Evolutionary conservation across 2,113 vertebrate genomes (phyloP).

Genomic region (Lampris megalopsis): DNA sequence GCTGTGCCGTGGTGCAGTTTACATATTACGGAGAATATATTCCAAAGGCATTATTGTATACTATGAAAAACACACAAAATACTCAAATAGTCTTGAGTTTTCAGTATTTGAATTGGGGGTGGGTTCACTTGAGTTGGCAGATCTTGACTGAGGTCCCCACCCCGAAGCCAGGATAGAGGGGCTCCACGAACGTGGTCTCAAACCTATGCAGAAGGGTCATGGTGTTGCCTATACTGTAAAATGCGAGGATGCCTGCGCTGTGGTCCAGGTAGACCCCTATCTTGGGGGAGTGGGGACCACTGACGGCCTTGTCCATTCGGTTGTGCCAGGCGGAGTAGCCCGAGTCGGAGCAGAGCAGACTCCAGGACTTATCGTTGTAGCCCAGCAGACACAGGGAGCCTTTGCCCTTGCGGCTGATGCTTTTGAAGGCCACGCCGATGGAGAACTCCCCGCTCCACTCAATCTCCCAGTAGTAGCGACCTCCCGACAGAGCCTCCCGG

Average conservation of each 20-base stretch:
- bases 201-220: slow-evolving; percentile 87
- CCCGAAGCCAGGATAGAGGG: slow-evolving; percentile 90
- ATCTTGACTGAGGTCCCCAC: slow-evolving; percentile 88
- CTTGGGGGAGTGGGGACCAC: slow-evolving; percentile 78
- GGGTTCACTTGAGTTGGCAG: slow-evolving; percentile 81
- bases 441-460: slow-evolving; percentile 86
- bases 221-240: slow-evolving; percentile 87
- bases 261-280: slow-evolving; percentile 92
- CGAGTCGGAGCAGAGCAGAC: slow-evolving; percentile 88
- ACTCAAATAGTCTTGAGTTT: background rate
- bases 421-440: slow-evolving; percentile 87
- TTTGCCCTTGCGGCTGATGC: slow-evolving; percentile 83
- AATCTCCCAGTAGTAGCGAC: slow-evolving; percentile 96
- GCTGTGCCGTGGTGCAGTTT: slow-evolving; percentile 41
- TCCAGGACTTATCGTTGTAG: slow-evolving; percentile 92
- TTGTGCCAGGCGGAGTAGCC: slow-evolving; percentile 93
- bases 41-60: slow-evolving; percentile 26
- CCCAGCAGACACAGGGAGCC: slow-evolving; percentile 89
- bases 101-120: background rate
- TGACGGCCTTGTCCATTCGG: slow-evolving; percentile 80
- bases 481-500: slow-evolving; percentile 78
- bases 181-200: slow-evolving; percentile 84
- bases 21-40: slow-evolving; percentile 37
- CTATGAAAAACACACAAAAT: slow-evolving; percentile 3
- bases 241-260: slow-evolving; percentile 84